phyloP scores from a whole-genome alignment of 23 tunicate genomes.

The Ascidia mentula region DNA sequence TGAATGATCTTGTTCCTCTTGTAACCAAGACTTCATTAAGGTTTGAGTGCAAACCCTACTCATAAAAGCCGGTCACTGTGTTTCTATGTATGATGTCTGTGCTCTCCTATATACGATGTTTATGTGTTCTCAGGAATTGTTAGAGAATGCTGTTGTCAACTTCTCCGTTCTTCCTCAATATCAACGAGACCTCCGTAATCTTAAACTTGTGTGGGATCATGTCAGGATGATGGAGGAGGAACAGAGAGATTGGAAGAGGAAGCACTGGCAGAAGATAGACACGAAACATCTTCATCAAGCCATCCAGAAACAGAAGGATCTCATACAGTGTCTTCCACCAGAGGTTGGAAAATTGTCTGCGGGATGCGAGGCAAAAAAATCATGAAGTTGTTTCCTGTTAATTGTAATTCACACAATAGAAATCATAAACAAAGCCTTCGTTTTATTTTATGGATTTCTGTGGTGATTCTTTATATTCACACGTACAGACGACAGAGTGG shows the following conservation, averaged over 20 bases:
- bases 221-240: slow-evolving; percentile 77
- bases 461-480: not conserved
- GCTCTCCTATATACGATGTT: too few species aligned
- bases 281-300: slow-evolving; percentile 71
- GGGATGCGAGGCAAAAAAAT: too few species aligned
- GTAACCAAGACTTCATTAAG: too few species aligned
- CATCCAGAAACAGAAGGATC: slow-evolving; percentile 65
- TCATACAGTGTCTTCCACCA: slow-evolving; percentile 59
- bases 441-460: not conserved
- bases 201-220: slow-evolving; percentile 86
- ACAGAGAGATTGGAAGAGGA: slow-evolving; percentile 86
- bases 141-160: slow-evolving; percentile 76
- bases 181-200: slow-evolving; percentile 74
- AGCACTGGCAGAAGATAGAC: slow-evolving; percentile 95
- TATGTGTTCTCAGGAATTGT: slow-evolving; percentile 24
- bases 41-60: too few species aligned
- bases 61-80: too few species aligned
- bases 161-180: slow-evolving; percentile 76
- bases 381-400: not conserved
- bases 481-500: slow-evolving; percentile 76
- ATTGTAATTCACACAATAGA: not conserved
- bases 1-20: too few species aligned
- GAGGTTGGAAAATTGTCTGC: slow-evolving; percentile 49
- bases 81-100: too few species aligned
- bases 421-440: not conserved